Evolutionary conservation across 2,888 invertebrate genomes (phyloP).

Genomic region (Darwinula stevensoni): DNA sequence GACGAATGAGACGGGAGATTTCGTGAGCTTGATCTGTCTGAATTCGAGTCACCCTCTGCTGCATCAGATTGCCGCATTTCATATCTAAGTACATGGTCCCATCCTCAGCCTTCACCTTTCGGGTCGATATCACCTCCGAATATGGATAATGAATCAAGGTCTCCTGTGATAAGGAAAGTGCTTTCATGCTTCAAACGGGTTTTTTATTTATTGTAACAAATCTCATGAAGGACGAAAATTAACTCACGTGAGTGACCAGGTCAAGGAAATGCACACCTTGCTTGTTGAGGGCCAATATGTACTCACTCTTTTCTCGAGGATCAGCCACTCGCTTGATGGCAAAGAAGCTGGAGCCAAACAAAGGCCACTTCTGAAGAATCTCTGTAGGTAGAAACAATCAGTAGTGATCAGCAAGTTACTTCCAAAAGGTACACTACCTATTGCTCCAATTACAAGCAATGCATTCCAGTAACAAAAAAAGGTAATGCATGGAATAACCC

Average conservation of each 20-base stretch:
- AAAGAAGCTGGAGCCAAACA: constrained; percentile 95
- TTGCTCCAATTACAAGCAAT: too few species aligned
- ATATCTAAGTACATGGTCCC: constrained; percentile 75
- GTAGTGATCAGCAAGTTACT: too few species aligned
- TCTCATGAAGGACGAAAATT: neutral
- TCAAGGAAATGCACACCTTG: constrained; percentile 81
- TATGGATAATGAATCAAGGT: constrained; percentile 76
- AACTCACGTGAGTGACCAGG: constrained; percentile 46
- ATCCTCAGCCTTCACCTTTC: constrained; percentile 67
- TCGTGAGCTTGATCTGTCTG: constrained; percentile 96
- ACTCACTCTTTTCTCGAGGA: constrained; percentile 39
- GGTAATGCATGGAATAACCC: constrained; percentile 5
- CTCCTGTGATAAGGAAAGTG: constrained; percentile 27
- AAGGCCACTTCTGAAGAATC: constrained; percentile 71
- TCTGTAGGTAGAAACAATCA: too few species aligned
- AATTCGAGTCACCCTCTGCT: constrained; percentile 72
- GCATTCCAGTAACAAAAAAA: constrained; percentile 1
- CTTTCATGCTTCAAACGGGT: too few species aligned
- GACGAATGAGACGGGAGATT: constrained; percentile 75
- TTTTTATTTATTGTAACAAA: neutral
- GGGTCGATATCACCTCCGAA: constrained; percentile 77
- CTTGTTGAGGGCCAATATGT: constrained; percentile 73
- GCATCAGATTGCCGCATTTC: constrained; percentile 86
- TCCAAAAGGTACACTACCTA: too few species aligned
- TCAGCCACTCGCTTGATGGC: constrained; percentile 34